Evolutionary conservation across 2,113 vertebrate species (phyloP).

Genomic region (Cavia aperea): DNA sequence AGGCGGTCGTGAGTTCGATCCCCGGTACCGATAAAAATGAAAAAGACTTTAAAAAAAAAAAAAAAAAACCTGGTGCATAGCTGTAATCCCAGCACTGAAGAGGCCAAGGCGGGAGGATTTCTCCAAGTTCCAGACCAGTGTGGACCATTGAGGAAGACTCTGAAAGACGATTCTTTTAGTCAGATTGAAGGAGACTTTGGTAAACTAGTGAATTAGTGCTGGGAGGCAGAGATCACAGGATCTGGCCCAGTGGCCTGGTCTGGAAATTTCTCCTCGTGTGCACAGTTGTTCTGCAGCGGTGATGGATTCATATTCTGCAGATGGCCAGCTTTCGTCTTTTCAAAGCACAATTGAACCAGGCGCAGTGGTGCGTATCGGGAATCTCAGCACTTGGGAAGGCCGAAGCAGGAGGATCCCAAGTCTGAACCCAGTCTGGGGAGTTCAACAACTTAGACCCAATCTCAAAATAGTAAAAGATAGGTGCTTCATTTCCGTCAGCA

Average conservation of each 20-base stretch:
- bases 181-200: background rate
- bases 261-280: background rate
- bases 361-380: background rate
- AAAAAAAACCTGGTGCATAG: background rate
- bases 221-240: too few species aligned
- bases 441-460: background rate
- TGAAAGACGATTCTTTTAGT: background rate
- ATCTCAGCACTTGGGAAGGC: background rate
- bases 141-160: background rate
- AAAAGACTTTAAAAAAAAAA: too few species aligned
- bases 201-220: background rate
- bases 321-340: background rate
- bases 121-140: background rate
- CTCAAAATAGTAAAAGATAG: background rate
- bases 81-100: background rate
- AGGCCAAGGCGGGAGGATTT: background rate
- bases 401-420: background rate
- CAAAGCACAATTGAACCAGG: background rate
- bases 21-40: too few species aligned
- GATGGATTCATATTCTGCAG: background rate
- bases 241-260: background rate
- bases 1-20: too few species aligned
- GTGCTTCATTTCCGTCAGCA: background rate
- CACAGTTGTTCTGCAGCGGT: background rate
- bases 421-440: background rate